Conservation (phyloP, 2,888 invertebrate genomes). For the Biston betularia region DNA sequence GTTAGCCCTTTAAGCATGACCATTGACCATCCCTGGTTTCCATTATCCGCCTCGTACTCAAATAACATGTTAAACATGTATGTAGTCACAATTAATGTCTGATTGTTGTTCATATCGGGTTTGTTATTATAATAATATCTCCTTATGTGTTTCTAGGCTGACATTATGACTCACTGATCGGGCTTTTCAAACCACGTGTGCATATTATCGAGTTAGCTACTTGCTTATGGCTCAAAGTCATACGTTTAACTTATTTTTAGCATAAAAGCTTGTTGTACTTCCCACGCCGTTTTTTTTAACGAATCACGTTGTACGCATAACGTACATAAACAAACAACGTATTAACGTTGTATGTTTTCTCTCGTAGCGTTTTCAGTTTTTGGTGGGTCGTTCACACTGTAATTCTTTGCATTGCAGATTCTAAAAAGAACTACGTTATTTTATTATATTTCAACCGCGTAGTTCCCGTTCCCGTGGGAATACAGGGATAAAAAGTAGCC, state of each 20-base stretch:
- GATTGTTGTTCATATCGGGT: conserved; percentile 37
- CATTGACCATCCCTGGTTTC: no score
- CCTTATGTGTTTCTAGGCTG: conserved; percentile 10
- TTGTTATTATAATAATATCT: conserved; percentile 25
- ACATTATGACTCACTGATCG: conserved; percentile 26
- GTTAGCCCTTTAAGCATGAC: no score
- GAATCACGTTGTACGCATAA: conserved; percentile 11
- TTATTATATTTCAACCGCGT: no score
- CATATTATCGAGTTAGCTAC: background rate
- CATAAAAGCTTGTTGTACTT: conserved; percentile 17
- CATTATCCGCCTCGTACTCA: no score
- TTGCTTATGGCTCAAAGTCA: conserved; percentile 8
- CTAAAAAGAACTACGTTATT: conserved; percentile 11
- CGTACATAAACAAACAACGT: no score
- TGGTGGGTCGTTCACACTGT: conserved; percentile 38
- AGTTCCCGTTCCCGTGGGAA: no score
- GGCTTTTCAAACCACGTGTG: conserved; percentile 25
- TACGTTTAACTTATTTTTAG: conserved; percentile 15
- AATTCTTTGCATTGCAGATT: conserved; percentile 14
- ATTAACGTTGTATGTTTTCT: conserved; percentile 24
- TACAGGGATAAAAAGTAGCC: no score
- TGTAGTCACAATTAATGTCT: conserved; percentile 27
- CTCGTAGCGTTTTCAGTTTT: conserved; percentile 23
- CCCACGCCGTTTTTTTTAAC: conserved; percentile 32
- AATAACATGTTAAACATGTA: no score